Evolutionary conservation across 2,888 invertebrate genomes (phyloP), one percentile per base, ranked within the genome.

Genomic region (Drosophila picticornis): DNA sequence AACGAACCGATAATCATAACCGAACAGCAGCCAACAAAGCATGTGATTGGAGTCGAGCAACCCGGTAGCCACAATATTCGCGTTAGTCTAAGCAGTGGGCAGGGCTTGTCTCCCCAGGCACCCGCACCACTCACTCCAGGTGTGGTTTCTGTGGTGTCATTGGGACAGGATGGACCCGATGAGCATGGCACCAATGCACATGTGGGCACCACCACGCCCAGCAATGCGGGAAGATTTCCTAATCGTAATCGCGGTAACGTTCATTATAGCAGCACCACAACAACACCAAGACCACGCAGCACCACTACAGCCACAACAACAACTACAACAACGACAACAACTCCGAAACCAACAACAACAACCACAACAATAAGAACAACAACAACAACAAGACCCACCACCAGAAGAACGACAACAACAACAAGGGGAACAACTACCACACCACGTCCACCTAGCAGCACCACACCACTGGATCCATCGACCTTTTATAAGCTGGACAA

Each of bases 121-220:
- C 72, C 89, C 0, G 65, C 60, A 19, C 59, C 78, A 29, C 51
- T 85, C 22, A 63, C 61, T 0, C 52, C 46, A 4, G 86, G 84
- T 2, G 76, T 77, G 7, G 83, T 83, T 7, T 38, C 80, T 5
- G 79, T 73, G 7, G 85, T 81, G 22, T 43, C 51, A 10, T 22
- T 77, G 10, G 62, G 52, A 13, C 52, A 27, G 2, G 88, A 91
- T 31, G 74, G 88, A 6, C 83, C 88, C 27, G 75, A 75, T 0
- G 71, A 4, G 1, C 86, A 91, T 57, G 88, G 88, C 51, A 88
- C 85, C 22, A 90, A 88, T 71, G 90, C 89, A 1, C 91, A 88
- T 50, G 81, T 88, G 48, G 80, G 75, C 61, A 71, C 60, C 68
- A 84, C 74, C 32, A 87, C 77, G 3, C 80, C 84, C 2, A 64